Base-by-base conservation (phyloP, 2,113 vertebrate species). In the Sebastes schlegelii region DNA sequence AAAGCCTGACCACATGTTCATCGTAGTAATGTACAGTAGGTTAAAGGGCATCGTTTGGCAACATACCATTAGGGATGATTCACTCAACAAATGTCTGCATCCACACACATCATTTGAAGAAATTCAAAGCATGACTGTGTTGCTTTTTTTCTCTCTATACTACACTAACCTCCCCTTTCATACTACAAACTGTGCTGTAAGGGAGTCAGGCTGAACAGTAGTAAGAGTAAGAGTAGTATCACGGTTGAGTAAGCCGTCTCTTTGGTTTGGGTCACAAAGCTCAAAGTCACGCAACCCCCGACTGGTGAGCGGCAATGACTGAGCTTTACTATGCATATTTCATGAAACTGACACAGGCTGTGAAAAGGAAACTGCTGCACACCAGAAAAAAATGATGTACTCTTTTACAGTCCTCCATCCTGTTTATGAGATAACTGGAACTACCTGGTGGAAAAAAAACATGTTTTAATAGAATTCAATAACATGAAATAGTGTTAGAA, bases 311-410 rank as follows among this genome's bases (percentile, higher is more conserved):
- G 55, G 74, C 69, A 61, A 49, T 60, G 77, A 79, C 82, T 78
- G 57, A 43, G 72, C 64, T 88, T 63, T 68, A 85, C 52, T 40
- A 46, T 94, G 60, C 84, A 94, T 94, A 91, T 91, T 94, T 94
- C 66, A 94, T 93, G 89, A 91, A 70, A 48, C 40, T 58, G 84
- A 69, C 13, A 40, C 42, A 76, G 48, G 79, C 89, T 79, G 87
- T 73, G 79, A 80, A 67, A 82, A 79, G 83, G 82, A 17, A 64
- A 1, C 45, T 68, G 77, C 17, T 60, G 62, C 69, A 61, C 16
- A 14, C 49, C 2, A 8, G 72, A 19, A 17, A 67, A 21, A 75
- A 43, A 23, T 60, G 9, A 19, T 55, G 8, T 8, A 55, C 11
- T 5, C 9, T 34, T n/a, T 23, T 17, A 11, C 4, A 26, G 55